phyloP scores from a whole-genome alignment of 2,888 invertebrate species.

The Rhaphigaster nebulosa region DNA sequence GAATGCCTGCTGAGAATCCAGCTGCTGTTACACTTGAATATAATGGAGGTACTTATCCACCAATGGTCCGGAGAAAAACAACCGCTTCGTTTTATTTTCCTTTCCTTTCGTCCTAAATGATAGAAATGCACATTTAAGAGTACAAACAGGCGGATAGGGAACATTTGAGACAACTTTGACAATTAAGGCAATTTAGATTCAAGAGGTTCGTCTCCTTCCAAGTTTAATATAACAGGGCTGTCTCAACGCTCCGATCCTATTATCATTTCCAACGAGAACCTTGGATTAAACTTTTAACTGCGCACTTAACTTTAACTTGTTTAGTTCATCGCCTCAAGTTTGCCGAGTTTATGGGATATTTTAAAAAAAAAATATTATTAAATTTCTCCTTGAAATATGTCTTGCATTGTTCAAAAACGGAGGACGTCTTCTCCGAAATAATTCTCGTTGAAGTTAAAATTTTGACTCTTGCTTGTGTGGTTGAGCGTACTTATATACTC shows the following conservation, averaged over 20 bases:
- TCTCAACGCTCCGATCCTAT: background rate
- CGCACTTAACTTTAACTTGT: background rate
- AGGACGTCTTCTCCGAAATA: no score
- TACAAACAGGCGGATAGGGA: conserved; percentile 6
- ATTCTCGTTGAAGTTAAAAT: no score
- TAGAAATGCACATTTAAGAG: conserved; percentile 20
- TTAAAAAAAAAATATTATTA: background rate
- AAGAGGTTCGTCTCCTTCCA: conserved; percentile 22
- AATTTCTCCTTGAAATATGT: background rate
- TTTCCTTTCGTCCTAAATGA: background rate
- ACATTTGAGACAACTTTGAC: conserved; percentile 30
- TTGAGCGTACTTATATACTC: no score
- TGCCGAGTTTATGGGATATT: background rate
- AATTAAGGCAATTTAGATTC: conserved; percentile 41
- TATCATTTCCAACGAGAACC: background rate
- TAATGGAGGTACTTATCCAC: background rate
- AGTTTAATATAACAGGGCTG: conserved; percentile 1
- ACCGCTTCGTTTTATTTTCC: background rate
- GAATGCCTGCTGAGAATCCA: background rate
- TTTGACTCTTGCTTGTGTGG: no score
- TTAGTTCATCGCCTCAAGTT: background rate
- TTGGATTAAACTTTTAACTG: conserved; percentile 27
- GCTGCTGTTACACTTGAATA: background rate
- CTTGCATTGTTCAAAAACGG: no score
- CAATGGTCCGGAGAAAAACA: background rate